Evolutionary conservation across 35 echinoderm and acorn worm species (phyloP).

Genomic region (Lytechinus pictus): DNA sequence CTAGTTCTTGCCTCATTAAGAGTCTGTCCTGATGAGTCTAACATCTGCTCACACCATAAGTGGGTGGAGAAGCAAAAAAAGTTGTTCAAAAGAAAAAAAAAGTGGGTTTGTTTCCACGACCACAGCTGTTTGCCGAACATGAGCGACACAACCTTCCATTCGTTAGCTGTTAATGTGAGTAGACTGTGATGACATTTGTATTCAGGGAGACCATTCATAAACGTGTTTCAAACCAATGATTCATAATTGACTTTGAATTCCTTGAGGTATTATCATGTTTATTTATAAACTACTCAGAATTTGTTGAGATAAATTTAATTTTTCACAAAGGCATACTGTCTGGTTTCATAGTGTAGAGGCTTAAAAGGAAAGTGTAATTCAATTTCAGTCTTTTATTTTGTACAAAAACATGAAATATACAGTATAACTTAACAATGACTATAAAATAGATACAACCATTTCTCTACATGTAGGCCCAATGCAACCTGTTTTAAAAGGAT

Average conservation of each 20-base stretch:
- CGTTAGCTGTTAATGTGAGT: background rate
- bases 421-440: too few relatives aligned
- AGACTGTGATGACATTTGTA: background rate
- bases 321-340: background rate
- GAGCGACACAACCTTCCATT: background rate
- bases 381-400: too few relatives aligned
- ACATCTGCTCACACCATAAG: slow-evolving; percentile 5
- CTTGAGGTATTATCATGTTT: background rate
- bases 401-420: too few relatives aligned
- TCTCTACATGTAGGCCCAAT: too few relatives aligned
- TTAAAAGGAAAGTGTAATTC: too few relatives aligned
- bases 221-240: background rate
- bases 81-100: background rate
- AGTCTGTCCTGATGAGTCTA: slow-evolving; percentile 29
- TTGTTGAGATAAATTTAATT: background rate
- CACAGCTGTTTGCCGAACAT: slow-evolving; percentile 9
- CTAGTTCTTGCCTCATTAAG: slow-evolving; percentile 9
- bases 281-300: background rate
- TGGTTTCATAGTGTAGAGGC: too few relatives aligned
- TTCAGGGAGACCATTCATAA: background rate
- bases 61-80: background rate
- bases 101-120: background rate
- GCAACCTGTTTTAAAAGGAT: too few relatives aligned
- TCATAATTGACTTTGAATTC: background rate
- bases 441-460: too few relatives aligned